Conservation (phyloP, 1,140 invertebrate species). For the Pseudomyrmex dendroicus region DNA sequence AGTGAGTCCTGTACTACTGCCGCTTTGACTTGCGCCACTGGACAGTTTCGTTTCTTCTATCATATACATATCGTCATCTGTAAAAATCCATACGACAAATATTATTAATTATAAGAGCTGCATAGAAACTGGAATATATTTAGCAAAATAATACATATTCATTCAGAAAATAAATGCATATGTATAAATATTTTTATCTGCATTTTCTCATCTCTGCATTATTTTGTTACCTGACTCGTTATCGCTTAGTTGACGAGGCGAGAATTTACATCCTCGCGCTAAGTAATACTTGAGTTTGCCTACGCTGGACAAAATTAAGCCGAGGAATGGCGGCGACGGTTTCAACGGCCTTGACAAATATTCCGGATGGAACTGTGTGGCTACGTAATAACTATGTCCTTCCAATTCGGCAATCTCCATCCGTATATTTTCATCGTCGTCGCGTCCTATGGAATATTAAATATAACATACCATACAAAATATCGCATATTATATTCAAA, state of each 20-base stretch:
- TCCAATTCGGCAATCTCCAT: conserved; percentile 95
- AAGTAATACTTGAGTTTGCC: conserved; percentile 90
- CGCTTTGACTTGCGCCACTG: conserved; percentile 52
- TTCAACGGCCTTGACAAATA: conserved; percentile 97
- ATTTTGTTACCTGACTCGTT: conserved; percentile 87
- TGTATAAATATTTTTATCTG: not conserved
- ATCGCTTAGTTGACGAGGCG: conserved; percentile 88
- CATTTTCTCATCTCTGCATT: not conserved
- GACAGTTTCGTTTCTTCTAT: conserved; percentile 13
- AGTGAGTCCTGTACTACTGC: conserved; percentile 44
- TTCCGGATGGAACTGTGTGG: conserved; percentile 99
- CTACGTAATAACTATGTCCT: conserved; percentile 96
- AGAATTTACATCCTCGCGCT: conserved; percentile 89
- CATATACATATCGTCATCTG: conserved; percentile 41
- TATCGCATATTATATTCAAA: not conserved
- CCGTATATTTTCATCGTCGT: conserved; percentile 88
- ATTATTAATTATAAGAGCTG: not conserved
- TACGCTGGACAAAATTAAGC: conserved; percentile 94
- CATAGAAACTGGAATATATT: not conserved
- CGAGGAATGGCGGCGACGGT: conserved; percentile 98
- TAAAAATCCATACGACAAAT: conserved; percentile 15
- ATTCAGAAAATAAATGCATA: conserved; percentile 17
- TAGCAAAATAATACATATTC: not conserved
- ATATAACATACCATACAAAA: not conserved
- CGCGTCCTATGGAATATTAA: conserved; percentile 85